Base-by-base conservation (phyloP, 2,888 invertebrate genomes). In the Tipula unca region DNA sequence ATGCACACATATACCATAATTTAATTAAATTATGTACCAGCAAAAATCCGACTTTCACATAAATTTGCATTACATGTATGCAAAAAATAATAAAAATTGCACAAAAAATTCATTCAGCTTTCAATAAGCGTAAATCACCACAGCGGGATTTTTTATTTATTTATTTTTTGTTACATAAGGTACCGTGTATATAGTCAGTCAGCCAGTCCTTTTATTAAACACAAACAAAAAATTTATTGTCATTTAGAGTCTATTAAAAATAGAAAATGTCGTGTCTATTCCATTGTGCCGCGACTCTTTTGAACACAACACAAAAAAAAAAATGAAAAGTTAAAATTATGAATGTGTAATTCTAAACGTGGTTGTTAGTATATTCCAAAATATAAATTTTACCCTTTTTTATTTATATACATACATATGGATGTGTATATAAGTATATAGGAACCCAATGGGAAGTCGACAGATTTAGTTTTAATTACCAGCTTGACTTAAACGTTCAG, bases 231-330 rank as follows among this genome's bases (percentile, higher is more conserved):
- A 25, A 25, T 69, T 69, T 69, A 25, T 69, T 69, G 69, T 69
- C 69, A 69, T 69, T 69, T 69, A 25, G 69, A 69, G 69, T 69
- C 69, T 69, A 69, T 69, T 69, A 69, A 69, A 48, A 69, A 69
- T 69, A 69, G 1, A 69, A 69, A 69, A 69, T 25, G 69, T 69
- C 25, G 69, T 69, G 69, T 69, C 69, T 69, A 25, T 69, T 69
- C 69, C n/a, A 25, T 25, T 69, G 69, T 69, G 17, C n/a, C n/a
- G n/a, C 17, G 48, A 54, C 8, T 17, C 48, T 54, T 54, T 54
- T 25, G 25, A 69, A 8, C 5, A 13, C 25, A 69, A 5, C 4
- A 32, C 1, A 32, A 54, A 17, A 54, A 54, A 69, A n/a, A n/a
- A n/a, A n/a, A n/a, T n/a, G n/a, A n/a, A n/a, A 69, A 69, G 69